These are phyloP conservation scores for Spodoptera littoralis DNA, from an alignment of 2,888 invertebrate genomes.

Conservation along the genomic window DNA sequence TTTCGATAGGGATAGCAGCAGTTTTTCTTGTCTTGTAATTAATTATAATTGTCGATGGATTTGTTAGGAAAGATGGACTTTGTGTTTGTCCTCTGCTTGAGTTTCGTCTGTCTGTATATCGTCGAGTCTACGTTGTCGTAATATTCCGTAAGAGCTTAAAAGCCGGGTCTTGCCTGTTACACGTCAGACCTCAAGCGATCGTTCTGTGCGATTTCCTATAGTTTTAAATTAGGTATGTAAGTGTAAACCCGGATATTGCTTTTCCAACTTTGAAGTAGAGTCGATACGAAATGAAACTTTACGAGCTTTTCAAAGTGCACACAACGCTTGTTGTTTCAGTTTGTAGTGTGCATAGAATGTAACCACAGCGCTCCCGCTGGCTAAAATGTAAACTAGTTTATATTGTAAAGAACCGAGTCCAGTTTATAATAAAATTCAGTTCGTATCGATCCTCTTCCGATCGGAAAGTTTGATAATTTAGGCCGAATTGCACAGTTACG, in stretches of 20 bases:
- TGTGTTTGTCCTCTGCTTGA: slow-evolving; percentile 53
- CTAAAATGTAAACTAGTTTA: slow-evolving; percentile 10
- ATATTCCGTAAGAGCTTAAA: slow-evolving; percentile 49
- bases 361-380: background rate
- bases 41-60: background rate
- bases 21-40: slow-evolving; percentile 16
- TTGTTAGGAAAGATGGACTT: slow-evolving; percentile 4
- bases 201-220: slow-evolving; percentile 61
- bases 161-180: slow-evolving; percentile 73
- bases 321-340: slow-evolving; percentile 13
- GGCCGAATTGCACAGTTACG: slow-evolving; percentile 60
- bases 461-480: slow-evolving; percentile 51
- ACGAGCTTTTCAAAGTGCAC: slow-evolving; percentile 37
- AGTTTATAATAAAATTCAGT: slow-evolving; percentile 7
- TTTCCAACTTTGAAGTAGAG: slow-evolving; percentile 34
- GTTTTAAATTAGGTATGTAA: slow-evolving; percentile 58
- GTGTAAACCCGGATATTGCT: slow-evolving; percentile 60
- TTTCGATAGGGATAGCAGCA: background rate
- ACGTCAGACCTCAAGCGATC: slow-evolving; percentile 63
- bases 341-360: background rate
- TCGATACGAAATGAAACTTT: slow-evolving; percentile 41
- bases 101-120: slow-evolving; percentile 41
- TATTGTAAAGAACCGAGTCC: slow-evolving; percentile 13
- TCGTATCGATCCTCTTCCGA: slow-evolving; percentile 33
- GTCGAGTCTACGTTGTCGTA: slow-evolving; percentile 34